Base-by-base conservation (phyloP, 92 coral and sea anemone genomes). In the Bergia sp. region DNA sequence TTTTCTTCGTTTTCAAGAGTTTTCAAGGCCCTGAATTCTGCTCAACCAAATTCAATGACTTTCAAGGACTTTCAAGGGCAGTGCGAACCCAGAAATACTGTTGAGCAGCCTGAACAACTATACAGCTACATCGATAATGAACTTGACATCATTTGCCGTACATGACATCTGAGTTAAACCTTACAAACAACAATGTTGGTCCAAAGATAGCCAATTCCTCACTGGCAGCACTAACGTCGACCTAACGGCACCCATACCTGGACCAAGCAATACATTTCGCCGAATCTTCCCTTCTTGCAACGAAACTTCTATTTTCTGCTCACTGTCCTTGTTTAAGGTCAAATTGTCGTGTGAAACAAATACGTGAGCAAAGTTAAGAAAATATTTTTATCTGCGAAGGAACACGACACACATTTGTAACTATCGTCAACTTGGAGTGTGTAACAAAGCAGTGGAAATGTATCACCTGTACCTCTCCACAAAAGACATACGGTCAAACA, bases 281-380 rank as follows among this genome's bases (percentile, higher is more conserved):
- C 43, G 78, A 69, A 84, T 69, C 50, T 84, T 84, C 55, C 87
- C 87, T 71, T 84, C 87, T 44, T 69, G 87, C 87, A 84, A 69
- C 55, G 39, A 44, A 15, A 84, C 67, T 45, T 71, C 43, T 67
- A 84, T 36, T 71, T 45, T 84, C 64, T 43, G 65, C 43, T 84
- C 78, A 10, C 71, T 71, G 79, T 42, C 45, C 6, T 43, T 71
- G 23, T 84, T 21, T 16, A 15, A 41, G 78, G 3, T 16, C 71
- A 44, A 11, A 20, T 69, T 55, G n/a, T 84, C 66, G 40, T 7
- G 47, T 47, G 87, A 71, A 13, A 74, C 10, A 47, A 84, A 84
- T 45, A 84, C 45, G 64, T 84, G 78, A 44, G 1, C n/a, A 37
- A 69, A 23, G 87, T 84, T 45, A 84, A 84, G 87, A 71, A 23